These are phyloP conservation scores for Caenorhabditis parvicauda DNA, from an alignment of 2,888 invertebrate species.

Conservation along the genomic window DNA sequence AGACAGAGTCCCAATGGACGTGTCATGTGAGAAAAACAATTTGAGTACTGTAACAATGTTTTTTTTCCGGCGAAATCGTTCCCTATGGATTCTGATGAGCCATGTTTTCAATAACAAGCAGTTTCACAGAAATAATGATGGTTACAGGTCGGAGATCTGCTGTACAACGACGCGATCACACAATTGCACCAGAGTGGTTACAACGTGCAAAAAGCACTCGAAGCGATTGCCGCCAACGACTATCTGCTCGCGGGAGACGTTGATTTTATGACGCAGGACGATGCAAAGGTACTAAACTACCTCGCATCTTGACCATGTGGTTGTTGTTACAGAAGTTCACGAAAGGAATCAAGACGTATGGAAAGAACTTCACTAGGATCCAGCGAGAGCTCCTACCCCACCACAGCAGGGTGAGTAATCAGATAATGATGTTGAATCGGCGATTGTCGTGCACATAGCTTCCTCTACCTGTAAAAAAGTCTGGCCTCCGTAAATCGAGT, in stretches of 20 bases:
- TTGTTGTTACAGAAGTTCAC: conserved; percentile 73
- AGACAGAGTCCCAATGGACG: too few species aligned
- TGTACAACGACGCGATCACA: conserved; percentile 53
- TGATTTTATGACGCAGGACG: conserved; percentile 54
- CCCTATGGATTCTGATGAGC: not conserved
- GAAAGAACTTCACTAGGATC: conserved; percentile 98
- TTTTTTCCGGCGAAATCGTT: not conserved
- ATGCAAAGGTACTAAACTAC: conserved; percentile 42
- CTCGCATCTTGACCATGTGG: not conserved
- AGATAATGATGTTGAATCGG: too few species aligned
- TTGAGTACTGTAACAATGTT: not conserved
- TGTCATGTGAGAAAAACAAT: too few species aligned
- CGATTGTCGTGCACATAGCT: too few species aligned
- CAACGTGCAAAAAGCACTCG: conserved; percentile 94
- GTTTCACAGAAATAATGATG: not conserved
- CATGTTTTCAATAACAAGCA: not conserved
- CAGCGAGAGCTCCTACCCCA: conserved; percentile 91
- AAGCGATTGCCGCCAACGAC: conserved; percentile 44
- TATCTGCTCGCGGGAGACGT: conserved; percentile 43
- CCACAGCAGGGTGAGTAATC: conserved; percentile 77
- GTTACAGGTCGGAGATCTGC: conserved; percentile 47
- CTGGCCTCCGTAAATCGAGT: too few species aligned
- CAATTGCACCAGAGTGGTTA: conserved; percentile 87
- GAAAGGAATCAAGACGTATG: conserved; percentile 94
- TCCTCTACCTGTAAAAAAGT: too few species aligned